Evolutionary conservation across 2,888 invertebrate genomes (phyloP).

Genomic region (Zonitis immaculata): DNA sequence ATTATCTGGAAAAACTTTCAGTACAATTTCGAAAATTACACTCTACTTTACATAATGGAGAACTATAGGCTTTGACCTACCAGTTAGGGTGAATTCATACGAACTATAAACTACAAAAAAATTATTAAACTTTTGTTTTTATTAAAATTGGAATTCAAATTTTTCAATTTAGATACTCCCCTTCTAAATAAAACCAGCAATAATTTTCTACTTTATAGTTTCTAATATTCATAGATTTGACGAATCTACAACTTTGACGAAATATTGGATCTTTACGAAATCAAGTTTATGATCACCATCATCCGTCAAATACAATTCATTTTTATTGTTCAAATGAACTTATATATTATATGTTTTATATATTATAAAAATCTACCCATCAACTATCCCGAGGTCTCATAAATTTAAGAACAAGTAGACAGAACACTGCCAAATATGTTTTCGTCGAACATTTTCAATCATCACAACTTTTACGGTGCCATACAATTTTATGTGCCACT

Average conservation of each 20-base stretch:
- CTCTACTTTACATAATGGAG: too few relatives aligned
- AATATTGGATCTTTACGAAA: background rate
- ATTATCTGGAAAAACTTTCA: background rate
- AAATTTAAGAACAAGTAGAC: slow-evolving; percentile 25
- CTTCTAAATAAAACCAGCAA: too few relatives aligned
- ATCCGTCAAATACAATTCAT: slow-evolving; percentile 10
- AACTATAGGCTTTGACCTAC: too few relatives aligned
- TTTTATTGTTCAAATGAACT: slow-evolving; percentile 16
- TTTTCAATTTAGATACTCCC: too few relatives aligned
- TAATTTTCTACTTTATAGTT: too few relatives aligned
- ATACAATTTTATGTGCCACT: slow-evolving; percentile 37
- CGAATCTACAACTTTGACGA: too few relatives aligned
- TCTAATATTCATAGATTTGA: too few relatives aligned
- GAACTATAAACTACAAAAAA: too few relatives aligned
- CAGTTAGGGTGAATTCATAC: too few relatives aligned
- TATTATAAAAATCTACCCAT: slow-evolving; percentile 19
- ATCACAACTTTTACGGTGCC: slow-evolving; percentile 36
- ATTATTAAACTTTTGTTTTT: too few relatives aligned
- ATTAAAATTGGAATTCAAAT: too few relatives aligned
- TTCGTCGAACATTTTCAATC: slow-evolving; percentile 38
- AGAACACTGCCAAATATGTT: slow-evolving; percentile 35
- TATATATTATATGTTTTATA: slow-evolving; percentile 25
- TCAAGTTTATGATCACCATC: background rate
- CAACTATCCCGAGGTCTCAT: slow-evolving; percentile 15
- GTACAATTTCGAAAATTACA: background rate